Base-by-base conservation (phyloP, 2,888 invertebrate species). In the Onthophagus sagittarius region DNA sequence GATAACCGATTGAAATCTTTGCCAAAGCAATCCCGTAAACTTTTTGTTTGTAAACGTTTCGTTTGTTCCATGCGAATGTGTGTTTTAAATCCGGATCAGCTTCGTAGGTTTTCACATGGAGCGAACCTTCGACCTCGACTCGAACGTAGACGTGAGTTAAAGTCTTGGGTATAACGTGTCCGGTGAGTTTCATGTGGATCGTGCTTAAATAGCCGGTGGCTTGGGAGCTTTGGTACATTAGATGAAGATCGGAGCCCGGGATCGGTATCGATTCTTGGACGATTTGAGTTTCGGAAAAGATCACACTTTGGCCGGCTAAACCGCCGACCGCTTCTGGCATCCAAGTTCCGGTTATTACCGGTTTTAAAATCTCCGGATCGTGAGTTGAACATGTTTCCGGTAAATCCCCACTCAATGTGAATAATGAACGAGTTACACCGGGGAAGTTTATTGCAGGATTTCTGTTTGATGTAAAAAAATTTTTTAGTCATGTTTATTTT, bases 61-160 rank as follows among this genome's bases (percentile, higher is more conserved):
- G 89, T 84, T 98, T 95, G 85, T 98, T 97, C 99, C 99, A 99
- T 1, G 97, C 95, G 84, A 98, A 99, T 6, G 95, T 96, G 85
- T 98, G 97, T 71, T 94, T 95, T 74, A 99, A 87, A 83, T 96
- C 95, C 0, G 98, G 96, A 85, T 98, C 98, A 0, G 99, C 98
- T 86, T 98, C 98, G 84, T 99, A 98, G 0, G 93, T 93, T 85
- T 94, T 94, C 11, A 96, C 93, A 85, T 97, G 94, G 11, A 96
- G 87, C 0, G 96, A 95, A 4, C 98, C 98, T 85, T 98, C 97
- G 75, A 97, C 96, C 82, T 95, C 95, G 0, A 96, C 94, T 78
- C 94, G 91, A 14, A 99, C 93, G 84, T 98, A 96, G 0, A 99
- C 96, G 81, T 95, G 92, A 2, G 93, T 92, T 73, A 98, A 87